Evolutionary conservation across 2,113 vertebrate species (phyloP).

Genomic region (Toxotes jaculatrix): DNA sequence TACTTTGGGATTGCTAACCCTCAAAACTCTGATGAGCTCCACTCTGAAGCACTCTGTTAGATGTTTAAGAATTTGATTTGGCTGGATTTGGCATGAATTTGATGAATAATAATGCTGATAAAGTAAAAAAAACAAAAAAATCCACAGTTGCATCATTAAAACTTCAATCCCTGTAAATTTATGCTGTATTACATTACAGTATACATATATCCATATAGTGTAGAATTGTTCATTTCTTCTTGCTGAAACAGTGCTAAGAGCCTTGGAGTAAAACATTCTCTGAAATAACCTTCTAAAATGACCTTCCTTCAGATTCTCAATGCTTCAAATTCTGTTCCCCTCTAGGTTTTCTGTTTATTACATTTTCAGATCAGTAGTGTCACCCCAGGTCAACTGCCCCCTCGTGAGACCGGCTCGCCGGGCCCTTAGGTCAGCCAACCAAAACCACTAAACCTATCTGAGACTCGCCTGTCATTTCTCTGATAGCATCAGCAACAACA

Average conservation of each 20-base stretch:
- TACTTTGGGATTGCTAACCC: no score
- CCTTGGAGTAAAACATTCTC: slow-evolving; percentile 19
- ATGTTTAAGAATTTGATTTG: no score
- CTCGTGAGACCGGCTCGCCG: slow-evolving; percentile 8
- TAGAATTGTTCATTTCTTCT: neutral
- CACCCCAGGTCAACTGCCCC: slow-evolving; percentile 33
- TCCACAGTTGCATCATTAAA: neutral
- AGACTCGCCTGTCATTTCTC: slow-evolving; percentile 14
- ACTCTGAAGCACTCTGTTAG: neutral
- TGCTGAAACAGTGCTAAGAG: neutral
- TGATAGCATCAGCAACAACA: slow-evolving; percentile 29
- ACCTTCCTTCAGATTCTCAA: slow-evolving; percentile 33
- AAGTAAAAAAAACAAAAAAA: neutral
- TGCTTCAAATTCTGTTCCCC: slow-evolving; percentile 24
- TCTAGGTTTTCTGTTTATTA: slow-evolving; percentile 43
- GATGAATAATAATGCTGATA: neutral
- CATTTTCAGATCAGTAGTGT: slow-evolving; percentile 37
- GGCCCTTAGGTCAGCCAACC: slow-evolving; percentile 35
- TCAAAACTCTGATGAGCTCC: neutral
- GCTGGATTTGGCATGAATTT: no score
- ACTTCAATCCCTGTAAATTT: neutral
- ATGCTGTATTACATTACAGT: neutral
- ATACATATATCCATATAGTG: neutral
- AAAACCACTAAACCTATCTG: slow-evolving; percentile 7
- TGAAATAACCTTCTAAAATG: slow-evolving; percentile 39